Base-by-base conservation (phyloP, 64 coral and sea anemone genomes). In the Stichodactyla helianthus region DNA sequence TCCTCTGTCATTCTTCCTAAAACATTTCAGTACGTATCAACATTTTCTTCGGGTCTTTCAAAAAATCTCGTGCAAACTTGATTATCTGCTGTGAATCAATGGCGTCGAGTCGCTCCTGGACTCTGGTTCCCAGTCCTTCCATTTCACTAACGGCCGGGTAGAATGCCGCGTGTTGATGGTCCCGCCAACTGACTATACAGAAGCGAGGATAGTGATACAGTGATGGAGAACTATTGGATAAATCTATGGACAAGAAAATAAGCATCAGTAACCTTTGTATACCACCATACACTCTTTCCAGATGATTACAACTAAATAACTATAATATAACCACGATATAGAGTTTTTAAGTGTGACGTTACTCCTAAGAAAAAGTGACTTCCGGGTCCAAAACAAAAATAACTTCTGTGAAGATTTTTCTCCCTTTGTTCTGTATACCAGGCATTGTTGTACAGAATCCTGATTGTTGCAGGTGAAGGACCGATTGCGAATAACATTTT, bases 111-210 rank as follows among this genome's bases (percentile, higher is more conserved):
- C 94, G 87, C 0, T 77, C 85, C 71, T 97, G 94, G 88, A 97
- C 82, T 52, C 94, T 86, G 55, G 88, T 81, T 50, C 61, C 80
- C 85, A 93, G 71, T 25, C 55, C 60, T 56, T 97, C 88, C 56
- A 97, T 77, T 70, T 97, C 94, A 10, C 77, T 53, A 15, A 93
- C 25, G 0, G 94, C 84, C 19, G 94, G 94, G 52, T 86, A 97
- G 26, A 97, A 97, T 4, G 94, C 91, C 5, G 94, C 91, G 53
- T 97, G 94, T 50, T 97, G 94, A n/a, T 97, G 94, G 53, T 97
- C 94, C n/a, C 93, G 23, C 85, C 85, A 92, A 1, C 62, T 79
- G 11, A 97, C 89, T n/a, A 97, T 90, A 26, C 94, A 97, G 26
- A 97, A 53, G 0, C 94, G 91, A 0, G 94, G 94, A 58, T 97